These are phyloP conservation scores for Drosophila mojavensis DNA, from an alignment of 1,140 invertebrate species.

Conservation along the genomic window DNA sequence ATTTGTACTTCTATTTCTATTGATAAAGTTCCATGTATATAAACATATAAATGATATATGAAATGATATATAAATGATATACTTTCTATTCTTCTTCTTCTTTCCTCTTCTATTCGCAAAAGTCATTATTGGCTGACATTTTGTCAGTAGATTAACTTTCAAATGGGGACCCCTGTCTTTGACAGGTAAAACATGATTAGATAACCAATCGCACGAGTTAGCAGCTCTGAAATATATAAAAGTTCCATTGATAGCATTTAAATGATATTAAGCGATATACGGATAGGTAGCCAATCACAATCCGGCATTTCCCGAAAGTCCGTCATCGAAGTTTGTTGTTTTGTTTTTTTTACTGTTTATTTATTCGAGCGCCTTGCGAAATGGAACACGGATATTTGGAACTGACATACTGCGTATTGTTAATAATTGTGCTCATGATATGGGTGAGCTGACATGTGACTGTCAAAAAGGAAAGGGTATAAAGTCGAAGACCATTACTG, in stretches of 20 bases:
- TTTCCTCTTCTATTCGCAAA: too few relatives aligned
- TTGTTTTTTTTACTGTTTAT: not conserved
- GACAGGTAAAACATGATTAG: not conserved
- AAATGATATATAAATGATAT: too few relatives aligned
- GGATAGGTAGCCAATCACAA: not conserved
- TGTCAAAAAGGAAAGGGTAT: not conserved
- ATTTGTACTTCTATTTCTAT: too few relatives aligned
- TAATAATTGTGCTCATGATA: constrained; percentile 6
- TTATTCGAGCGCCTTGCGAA: not conserved
- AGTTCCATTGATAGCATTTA: constrained; percentile 1
- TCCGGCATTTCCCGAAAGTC: constrained; percentile 15
- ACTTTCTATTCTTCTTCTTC: too few relatives aligned
- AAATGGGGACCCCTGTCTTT: not conserved
- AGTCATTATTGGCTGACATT: not conserved
- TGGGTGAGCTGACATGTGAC: not conserved
- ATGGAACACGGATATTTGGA: constrained; percentile 15
- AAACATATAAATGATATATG: too few relatives aligned
- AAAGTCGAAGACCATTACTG: not conserved
- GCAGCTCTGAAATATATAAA: not conserved
- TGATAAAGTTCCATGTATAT: too few relatives aligned
- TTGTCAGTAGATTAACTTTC: not conserved
- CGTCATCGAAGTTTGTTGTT: constrained; percentile 21
- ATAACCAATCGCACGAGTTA: not conserved
- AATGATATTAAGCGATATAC: constrained; percentile 14
- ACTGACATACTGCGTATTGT: not conserved